phyloP scores from a whole-genome alignment of 2,888 invertebrate species.

The Celastrina argiolus region DNA sequence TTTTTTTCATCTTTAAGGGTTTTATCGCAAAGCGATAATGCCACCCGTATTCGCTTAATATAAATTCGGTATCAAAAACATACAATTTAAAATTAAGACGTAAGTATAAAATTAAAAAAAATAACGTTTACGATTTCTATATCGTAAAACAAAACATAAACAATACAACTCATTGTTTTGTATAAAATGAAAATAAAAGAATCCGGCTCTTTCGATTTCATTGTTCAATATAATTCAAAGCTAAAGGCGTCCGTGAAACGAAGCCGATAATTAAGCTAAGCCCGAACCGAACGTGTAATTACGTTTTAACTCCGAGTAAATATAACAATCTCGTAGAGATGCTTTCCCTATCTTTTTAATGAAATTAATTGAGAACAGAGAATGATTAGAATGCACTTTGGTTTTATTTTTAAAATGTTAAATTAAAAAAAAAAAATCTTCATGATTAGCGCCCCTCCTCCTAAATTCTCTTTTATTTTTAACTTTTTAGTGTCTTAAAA shows the following conservation, averaged over 20 bases:
- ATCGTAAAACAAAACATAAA: background rate
- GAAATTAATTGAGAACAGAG: background rate
- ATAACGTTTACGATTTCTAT: background rate
- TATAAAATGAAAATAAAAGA: slow-evolving; percentile 2
- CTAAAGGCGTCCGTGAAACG: slow-evolving; percentile 38
- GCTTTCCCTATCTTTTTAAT: background rate
- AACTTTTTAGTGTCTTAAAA: too few relatives aligned
- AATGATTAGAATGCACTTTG: background rate
- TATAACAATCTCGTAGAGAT: slow-evolving; percentile 28
- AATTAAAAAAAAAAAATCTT: too few relatives aligned
- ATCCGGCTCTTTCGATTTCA: slow-evolving; percentile 21
- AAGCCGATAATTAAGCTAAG: slow-evolving; percentile 38
- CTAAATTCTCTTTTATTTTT: too few relatives aligned
- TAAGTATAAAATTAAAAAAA: too few relatives aligned
- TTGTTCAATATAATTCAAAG: slow-evolving; percentile 34
- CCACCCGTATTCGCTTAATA: too few relatives aligned
- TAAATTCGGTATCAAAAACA: too few relatives aligned
- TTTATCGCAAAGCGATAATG: too few relatives aligned
- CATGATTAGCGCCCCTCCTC: too few relatives aligned
- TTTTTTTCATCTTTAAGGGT: too few relatives aligned
- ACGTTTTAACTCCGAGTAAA: slow-evolving; percentile 29
- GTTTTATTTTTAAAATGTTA: too few relatives aligned
- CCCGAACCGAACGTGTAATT: slow-evolving; percentile 30
- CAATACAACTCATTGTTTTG: slow-evolving; percentile 3
- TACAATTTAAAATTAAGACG: too few relatives aligned